These are phyloP conservation scores for Melanotaenia pygmaea DNA, from an alignment of 2,797 vertebrate genomes.

Conservation along the genomic window DNA sequence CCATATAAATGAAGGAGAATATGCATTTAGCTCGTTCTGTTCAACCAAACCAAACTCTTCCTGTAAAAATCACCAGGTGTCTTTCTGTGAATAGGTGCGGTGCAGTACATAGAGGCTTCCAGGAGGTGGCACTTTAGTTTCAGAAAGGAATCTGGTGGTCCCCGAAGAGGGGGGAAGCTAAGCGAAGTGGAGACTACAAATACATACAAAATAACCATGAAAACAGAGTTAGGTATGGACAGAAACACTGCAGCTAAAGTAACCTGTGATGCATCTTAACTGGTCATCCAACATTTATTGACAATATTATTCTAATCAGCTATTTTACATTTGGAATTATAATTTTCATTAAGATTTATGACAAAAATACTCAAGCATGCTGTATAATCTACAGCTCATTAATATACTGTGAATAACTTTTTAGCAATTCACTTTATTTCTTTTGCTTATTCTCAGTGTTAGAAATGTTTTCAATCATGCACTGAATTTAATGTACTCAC, in stretches of 20 bases:
- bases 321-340: slow-evolving; percentile 12
- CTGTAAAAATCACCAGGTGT: slow-evolving; percentile 62
- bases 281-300: slow-evolving; percentile 21
- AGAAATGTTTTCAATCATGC: slow-evolving; percentile 29
- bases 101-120: slow-evolving; percentile 65
- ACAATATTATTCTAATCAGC: slow-evolving; percentile 25
- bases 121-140: slow-evolving; percentile 87
- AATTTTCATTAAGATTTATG: slow-evolving; percentile 13
- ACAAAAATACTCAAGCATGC: slow-evolving; percentile 3
- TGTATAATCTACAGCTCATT: slow-evolving; percentile 10
- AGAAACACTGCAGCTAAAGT: slow-evolving; percentile 16
- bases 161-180: slow-evolving; percentile 40
- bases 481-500: slow-evolving; percentile 1
- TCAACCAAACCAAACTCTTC: slow-evolving; percentile 47
- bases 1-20: slow-evolving; percentile 62
- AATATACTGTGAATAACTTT: slow-evolving; percentile 7
- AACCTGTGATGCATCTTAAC: slow-evolving; percentile 28
- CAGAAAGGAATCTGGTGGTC: slow-evolving; percentile 55
- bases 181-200: slow-evolving; percentile 52
- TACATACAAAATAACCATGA: slow-evolving; percentile 49
- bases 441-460: slow-evolving; percentile 6
- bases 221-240: slow-evolving; percentile 38
- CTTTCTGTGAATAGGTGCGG: slow-evolving; percentile 30
- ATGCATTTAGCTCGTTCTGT: slow-evolving; percentile 66
- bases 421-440: slow-evolving; percentile 5